Evolutionary conservation across 2,888 invertebrate species (phyloP).

Genomic region (Nymphalis c-album): DNA sequence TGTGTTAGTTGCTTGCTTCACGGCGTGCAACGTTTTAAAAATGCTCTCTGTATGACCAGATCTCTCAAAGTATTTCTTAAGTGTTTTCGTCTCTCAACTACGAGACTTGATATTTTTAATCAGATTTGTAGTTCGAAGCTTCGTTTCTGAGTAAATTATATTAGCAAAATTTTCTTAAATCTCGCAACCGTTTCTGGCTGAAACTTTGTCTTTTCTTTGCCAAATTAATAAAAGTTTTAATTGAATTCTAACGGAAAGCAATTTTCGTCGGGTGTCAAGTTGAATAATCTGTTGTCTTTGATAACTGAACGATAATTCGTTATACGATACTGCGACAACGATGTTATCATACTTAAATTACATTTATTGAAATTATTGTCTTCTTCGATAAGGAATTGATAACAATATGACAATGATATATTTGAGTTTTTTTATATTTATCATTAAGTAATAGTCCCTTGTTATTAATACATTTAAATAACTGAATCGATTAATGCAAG

Average conservation of each 20-base stretch:
- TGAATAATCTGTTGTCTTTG: constrained; percentile 39
- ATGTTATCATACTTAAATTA: constrained; percentile 8
- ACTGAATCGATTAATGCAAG: background rate
- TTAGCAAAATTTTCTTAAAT: constrained; percentile 68
- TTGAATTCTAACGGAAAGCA: constrained; percentile 71
- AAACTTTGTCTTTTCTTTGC: constrained; percentile 66
- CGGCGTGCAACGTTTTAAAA: constrained; percentile 18
- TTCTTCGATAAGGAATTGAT: background rate
- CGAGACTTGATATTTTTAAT: constrained; percentile 31
- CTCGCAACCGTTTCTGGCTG: constrained; percentile 61
- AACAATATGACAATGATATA: too few species aligned
- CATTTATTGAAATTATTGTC: constrained; percentile 1
- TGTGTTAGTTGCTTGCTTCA: constrained; percentile 10
- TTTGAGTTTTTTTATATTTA: too few species aligned
- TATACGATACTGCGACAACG: constrained; percentile 3
- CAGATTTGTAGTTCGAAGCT: constrained; percentile 43
- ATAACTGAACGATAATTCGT: constrained; percentile 25
- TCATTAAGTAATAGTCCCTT: background rate
- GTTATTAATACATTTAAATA: background rate
- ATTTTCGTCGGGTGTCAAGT: constrained; percentile 57
- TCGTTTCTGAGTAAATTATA: constrained; percentile 71
- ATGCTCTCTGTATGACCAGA: constrained; percentile 6
- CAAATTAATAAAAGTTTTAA: constrained; percentile 80
- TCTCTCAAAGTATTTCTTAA: constrained; percentile 18
- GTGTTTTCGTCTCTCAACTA: constrained; percentile 13